phyloP scores from a whole-genome alignment of 2,113 vertebrate species.

The Ginglymostoma cirratum region DNA sequence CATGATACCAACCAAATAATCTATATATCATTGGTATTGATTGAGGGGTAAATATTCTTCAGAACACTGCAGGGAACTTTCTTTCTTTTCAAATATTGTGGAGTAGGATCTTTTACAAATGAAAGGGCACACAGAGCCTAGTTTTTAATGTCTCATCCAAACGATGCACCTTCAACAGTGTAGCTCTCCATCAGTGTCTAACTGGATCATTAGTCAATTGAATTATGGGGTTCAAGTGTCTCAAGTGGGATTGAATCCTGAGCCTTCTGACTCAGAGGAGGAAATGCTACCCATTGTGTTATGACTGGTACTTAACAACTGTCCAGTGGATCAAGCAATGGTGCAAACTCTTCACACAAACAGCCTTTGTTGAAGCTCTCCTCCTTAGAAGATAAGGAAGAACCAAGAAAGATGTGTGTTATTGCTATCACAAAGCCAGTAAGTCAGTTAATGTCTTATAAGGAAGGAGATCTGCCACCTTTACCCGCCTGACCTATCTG shows the following conservation, averaged over 20 bases:
- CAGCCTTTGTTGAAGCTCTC: background rate
- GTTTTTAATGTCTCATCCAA: background rate
- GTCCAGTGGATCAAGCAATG: background rate
- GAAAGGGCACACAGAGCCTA: no score
- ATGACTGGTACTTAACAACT: no score
- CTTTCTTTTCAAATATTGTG: background rate
- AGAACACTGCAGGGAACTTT: background rate
- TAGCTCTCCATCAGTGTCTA: background rate
- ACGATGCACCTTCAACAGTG: background rate
- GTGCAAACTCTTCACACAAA: background rate
- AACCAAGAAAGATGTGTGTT: background rate
- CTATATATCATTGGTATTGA: no score
- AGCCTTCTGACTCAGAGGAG: background rate
- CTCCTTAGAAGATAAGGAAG: background rate
- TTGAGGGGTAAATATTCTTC: no score
- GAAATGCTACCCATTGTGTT: background rate
- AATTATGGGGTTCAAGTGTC: background rate
- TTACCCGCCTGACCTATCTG: no score
- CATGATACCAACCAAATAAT: no score
- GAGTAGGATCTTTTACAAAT: no score
- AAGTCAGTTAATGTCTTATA: no score
- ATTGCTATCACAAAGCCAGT: background rate
- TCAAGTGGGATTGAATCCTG: background rate
- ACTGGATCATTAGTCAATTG: background rate
- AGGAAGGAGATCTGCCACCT: no score